Evolutionary conservation across 2,797 vertebrate species (phyloP).

Genomic region (Amphiprion clarkii): DNA sequence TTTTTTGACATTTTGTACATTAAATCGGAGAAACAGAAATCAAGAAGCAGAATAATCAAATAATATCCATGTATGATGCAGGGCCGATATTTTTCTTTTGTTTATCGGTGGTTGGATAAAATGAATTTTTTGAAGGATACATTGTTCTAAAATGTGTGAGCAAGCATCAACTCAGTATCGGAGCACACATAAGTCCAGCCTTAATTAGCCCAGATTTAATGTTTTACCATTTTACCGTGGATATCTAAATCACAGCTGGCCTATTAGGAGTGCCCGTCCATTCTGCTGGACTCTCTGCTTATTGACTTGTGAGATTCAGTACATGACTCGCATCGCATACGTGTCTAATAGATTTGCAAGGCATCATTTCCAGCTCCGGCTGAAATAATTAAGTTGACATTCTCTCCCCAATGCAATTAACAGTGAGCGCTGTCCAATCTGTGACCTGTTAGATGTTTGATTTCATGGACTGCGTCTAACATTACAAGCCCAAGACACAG

Average conservation of each 20-base stretch:
- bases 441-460: slow-evolving; percentile 79
- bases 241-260: slow-evolving; percentile 32
- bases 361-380: slow-evolving; percentile 77
- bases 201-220: slow-evolving; percentile 37
- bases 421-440: slow-evolving; percentile 73
- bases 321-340: slow-evolving; percentile 75
- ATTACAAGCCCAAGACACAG: slow-evolving; percentile 42
- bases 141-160: not conserved
- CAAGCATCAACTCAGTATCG: slow-evolving; percentile 3
- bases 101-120: not conserved
- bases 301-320: slow-evolving; percentile 69
- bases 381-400: slow-evolving; percentile 87
- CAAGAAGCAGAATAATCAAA: not conserved
- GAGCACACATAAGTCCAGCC: not conserved
- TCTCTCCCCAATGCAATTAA: slow-evolving; percentile 80
- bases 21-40: not conserved
- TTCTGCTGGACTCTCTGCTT: slow-evolving; percentile 52
- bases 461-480: slow-evolving; percentile 74
- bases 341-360: slow-evolving; percentile 83
- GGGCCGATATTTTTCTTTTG: not conserved
- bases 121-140: not conserved
- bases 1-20: not conserved
- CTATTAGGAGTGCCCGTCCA: slow-evolving; percentile 23
- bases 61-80: not conserved
- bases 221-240: slow-evolving; percentile 20